Evolutionary conservation across 2,888 invertebrate species (phyloP).

Genomic region (Drosophila infuscata): DNA sequence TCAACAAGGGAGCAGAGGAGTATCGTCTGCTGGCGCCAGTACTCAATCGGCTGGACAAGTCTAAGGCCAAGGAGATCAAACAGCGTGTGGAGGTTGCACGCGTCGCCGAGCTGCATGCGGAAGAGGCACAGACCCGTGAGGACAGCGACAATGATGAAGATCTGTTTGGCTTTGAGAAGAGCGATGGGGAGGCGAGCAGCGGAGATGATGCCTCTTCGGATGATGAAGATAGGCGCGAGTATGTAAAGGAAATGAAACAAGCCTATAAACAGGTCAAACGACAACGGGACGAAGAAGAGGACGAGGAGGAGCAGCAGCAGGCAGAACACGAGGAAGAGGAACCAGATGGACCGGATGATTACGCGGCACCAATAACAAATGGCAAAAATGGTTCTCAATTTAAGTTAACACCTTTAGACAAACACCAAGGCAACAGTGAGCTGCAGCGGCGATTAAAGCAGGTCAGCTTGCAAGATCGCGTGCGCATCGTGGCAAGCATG

Average conservation of each 20-base stretch:
- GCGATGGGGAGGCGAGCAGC: slow-evolving; percentile 85
- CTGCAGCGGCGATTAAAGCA: slow-evolving; percentile 68
- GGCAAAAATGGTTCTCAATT: slow-evolving; percentile 79
- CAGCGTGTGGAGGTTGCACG: slow-evolving; percentile 87
- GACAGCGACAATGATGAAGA: slow-evolving; percentile 85
- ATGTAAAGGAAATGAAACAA: slow-evolving; percentile 92
- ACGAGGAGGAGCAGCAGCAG: slow-evolving; percentile 68
- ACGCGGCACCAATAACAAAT: slow-evolving; percentile 37
- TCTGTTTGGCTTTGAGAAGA: slow-evolving; percentile 82
- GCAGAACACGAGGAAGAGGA: slow-evolving; percentile 78
- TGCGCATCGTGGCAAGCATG: slow-evolving; percentile 87
- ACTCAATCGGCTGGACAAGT: slow-evolving; percentile 92
- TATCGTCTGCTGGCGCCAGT: slow-evolving; percentile 95
- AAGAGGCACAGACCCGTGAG: slow-evolving; percentile 80
- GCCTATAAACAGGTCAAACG: slow-evolving; percentile 86
- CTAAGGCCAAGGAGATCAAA: slow-evolving; percentile 87
- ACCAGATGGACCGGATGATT: slow-evolving; percentile 42
- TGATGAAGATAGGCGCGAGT: slow-evolving; percentile 93
- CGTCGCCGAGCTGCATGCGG: slow-evolving; percentile 85
- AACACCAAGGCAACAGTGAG: slow-evolving; percentile 82
- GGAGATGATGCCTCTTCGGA: slow-evolving; percentile 86
- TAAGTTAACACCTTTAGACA: slow-evolving; percentile 88
- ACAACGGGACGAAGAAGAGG: slow-evolving; percentile 81
- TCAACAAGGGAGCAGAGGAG: slow-evolving; percentile 94
- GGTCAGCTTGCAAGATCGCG: slow-evolving; percentile 89